Base-by-base conservation (phyloP, 2,888 invertebrate genomes). In the Leucozona laternaria region DNA sequence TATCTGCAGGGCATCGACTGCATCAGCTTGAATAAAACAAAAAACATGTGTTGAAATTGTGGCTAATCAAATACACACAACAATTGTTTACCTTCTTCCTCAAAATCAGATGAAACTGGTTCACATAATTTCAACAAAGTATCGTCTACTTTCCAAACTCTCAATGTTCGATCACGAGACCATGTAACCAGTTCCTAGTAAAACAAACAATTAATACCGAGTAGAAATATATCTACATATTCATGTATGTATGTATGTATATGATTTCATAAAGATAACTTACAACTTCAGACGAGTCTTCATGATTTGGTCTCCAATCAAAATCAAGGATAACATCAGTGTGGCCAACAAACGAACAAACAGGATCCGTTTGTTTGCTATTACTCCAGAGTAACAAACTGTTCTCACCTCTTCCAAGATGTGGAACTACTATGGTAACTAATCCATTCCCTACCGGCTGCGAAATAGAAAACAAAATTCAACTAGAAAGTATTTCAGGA, bases 321-420 rank as follows among this genome's bases (percentile, higher is more conserved):
- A 98, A 98, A 90, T 98, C 98, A 79, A 98, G 94, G 7, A 99
- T 97, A 57, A 98, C 97, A 93, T 98, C 98, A 8, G 97, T 96
- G 90, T 98, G 98, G 0, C 98, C 98, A n/a, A 97, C 96, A 91
- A 98, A 96, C 34, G 97, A 97, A 91, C 98, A 97, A 57, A 98
- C 96, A 2, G 98, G 96, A 50, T 96, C 93, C 57, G 95, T 95
- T 89, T 96, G 95, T 78, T 91, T 92, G 20, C 94, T 93, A 60
- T 95, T 95, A 90, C 96, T 96, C 97, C 97, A 97, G 20, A 97
- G 91, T 8, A 96, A 92, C 15, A 97, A 92, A 89, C 96, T 96
- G 90, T 97, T 97, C 91, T 98, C 98, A 0, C 97, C 98, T 85
- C 98, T 94, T 28, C 97, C 95, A 89, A 98, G 94, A 93, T 97